phyloP scores from a whole-genome alignment of 2,113 vertebrate genomes.

The Chiloscyllium plagiosum region DNA sequence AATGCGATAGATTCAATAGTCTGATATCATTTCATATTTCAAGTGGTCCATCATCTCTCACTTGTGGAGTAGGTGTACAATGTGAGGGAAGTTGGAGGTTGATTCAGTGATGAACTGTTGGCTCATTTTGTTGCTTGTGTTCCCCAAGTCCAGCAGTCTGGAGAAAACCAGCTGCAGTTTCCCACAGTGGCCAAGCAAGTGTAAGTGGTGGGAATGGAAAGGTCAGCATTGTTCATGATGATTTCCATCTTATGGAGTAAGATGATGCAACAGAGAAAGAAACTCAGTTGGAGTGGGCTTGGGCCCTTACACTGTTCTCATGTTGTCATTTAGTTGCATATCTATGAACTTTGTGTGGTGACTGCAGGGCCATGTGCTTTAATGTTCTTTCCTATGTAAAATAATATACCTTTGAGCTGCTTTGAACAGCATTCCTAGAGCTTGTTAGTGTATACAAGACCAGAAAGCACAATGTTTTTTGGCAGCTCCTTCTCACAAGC shows the following conservation, averaged over 20 bases:
- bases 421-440: background rate
- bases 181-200: background rate
- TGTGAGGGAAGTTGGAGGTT: background rate
- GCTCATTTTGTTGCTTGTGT: background rate
- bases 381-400: background rate
- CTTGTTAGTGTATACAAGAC: background rate
- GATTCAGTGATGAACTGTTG: background rate
- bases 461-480: background rate
- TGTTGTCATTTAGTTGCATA: background rate
- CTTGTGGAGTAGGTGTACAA: too few species aligned
- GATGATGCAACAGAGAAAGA: background rate
- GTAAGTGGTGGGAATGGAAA: background rate
- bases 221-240: background rate
- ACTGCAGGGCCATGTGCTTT: background rate
- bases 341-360: background rate
- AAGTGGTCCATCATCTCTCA: background rate
- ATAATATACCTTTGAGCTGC: background rate
- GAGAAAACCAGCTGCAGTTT: background rate
- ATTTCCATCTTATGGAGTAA: background rate
- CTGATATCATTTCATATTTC: background rate
- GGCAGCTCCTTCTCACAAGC: background rate
- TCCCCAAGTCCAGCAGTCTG: background rate
- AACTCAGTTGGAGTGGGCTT: background rate
- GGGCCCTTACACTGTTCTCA: background rate
- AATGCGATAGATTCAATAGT: background rate